Base-by-base conservation (phyloP, 1,140 invertebrate genomes). In the Drosophila repletoides region DNA sequence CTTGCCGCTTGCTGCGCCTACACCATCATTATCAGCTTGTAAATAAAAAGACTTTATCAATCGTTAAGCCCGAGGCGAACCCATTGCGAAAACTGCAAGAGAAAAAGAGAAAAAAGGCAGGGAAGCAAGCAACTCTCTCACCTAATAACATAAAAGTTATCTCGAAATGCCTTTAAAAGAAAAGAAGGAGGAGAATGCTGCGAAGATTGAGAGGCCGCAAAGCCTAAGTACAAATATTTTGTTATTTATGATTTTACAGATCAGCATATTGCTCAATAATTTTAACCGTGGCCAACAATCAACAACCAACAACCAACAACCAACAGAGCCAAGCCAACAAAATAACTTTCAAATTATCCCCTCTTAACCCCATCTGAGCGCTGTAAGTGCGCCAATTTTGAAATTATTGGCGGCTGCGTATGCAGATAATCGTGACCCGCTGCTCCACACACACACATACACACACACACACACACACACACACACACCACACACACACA, bases 21-120 rank as follows among this genome's bases (percentile, higher is more conserved):
- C 79, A 84, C 79, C 79, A 86, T 84, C 80, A 84, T 84, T 84
- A 84, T 84, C 80, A 84, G 80, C 80, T 84, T 84, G 76, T 84
- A 84, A 84, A 84, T 84, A 84, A 84, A 84, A 84, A 84, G 80
- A 86, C 80, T 84, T 84, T 87, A 84, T 84, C 80, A 84, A 86
- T 84, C 75, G 75, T 67, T 79, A 61, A 71, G 80, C 80, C 80
- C 19, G 15, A 51, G 77, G 79, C 68, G 34, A 48, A 60, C 17
- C 49, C 19, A 6, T 19, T 43, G n/a, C 31, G 34, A 28, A 40
- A 40, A 53, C 12, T 15, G 7, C 10, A 26, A n/a, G 28, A 14
- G 38, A 12, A 1, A 12, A 5, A 21, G 24, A 12, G 3, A 24
- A 17, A 10, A 9, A 26, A 24, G 5, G 3, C 29, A 41, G 21